These are phyloP conservation scores for Guaruba guarouba DNA, from an alignment of 2,113 vertebrate species.

Conservation along the genomic window DNA sequence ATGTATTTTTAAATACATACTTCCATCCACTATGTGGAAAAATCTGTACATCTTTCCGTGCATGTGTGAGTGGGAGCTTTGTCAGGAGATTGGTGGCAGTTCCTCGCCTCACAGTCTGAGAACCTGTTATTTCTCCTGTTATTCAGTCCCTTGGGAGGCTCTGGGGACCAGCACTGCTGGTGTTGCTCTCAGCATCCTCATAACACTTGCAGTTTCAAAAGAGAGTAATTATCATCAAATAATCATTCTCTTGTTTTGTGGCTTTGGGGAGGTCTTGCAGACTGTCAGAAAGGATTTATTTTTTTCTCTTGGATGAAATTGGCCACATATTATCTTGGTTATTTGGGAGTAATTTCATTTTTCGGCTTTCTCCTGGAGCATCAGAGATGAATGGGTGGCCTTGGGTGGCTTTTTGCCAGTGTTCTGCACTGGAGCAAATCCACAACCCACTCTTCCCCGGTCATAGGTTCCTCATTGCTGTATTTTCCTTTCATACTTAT, in stretches of 20 bases:
- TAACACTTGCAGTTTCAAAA: background rate
- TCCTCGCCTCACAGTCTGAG: background rate
- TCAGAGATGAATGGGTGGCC: background rate
- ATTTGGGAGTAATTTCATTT: conserved; percentile 26
- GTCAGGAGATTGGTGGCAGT: background rate
- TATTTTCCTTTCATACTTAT: background rate
- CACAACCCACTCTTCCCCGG: background rate
- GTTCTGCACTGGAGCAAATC: background rate
- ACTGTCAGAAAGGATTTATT: conserved; percentile 30
- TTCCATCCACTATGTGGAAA: background rate
- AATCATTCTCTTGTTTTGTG: background rate
- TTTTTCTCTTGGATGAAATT: conserved; percentile 33
- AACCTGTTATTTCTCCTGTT: background rate
- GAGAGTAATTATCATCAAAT: conserved; percentile 41
- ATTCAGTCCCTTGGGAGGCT: background rate
- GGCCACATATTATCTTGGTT: conserved; percentile 20
- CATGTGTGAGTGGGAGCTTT: conserved; percentile 25
- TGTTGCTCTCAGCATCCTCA: background rate
- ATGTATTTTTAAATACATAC: background rate
- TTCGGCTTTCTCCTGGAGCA: background rate
- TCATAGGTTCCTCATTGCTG: background rate
- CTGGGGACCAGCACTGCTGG: background rate
- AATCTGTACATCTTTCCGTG: conserved; percentile 13
- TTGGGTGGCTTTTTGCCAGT: background rate
- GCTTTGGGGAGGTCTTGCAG: background rate